Base-by-base conservation (phyloP, 2,888 invertebrate species). In the Willowsia nigromaculata region DNA sequence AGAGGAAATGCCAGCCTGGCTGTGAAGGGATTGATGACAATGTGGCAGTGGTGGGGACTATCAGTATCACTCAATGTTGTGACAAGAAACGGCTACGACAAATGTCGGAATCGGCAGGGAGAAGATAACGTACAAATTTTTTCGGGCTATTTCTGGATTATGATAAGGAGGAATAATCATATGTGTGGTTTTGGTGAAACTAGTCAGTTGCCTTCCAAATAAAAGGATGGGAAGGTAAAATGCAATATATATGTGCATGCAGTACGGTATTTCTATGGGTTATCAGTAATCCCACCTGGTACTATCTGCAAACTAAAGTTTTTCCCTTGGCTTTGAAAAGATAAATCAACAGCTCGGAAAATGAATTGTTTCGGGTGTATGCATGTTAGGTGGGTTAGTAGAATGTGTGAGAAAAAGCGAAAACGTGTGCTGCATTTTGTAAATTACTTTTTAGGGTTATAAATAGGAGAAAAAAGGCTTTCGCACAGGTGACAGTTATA, bases 221-320 rank as follows among this genome's bases (percentile, higher is more conserved):
- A 15, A 65, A 18, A 3, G 65, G 11, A 65, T 1, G 9, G 22
- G 6, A 33, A 65, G n/a, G n/a, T 33, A 22, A 33, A 27, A 15
- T n/a, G 47, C 13, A 15, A 47, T 47, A 13, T 13, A 47, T 47
- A 2, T 47, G 15, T 56, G 56, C 56, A 22, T n/a, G 18, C 18
- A 50, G 22, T 40, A 71, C 22, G 22, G 53, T 30, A 50, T 47
- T 56, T 11, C 25, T 56, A 62, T 47, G 65, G 40, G 33, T 86
- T 86, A 86, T 86, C 86, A 47, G 80, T 86, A 86, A 80, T 86
- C 78, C 80, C 86, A 86, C 86, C 86, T 86, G 86, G 65, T 68
- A 30, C 71, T 86, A 80, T 84, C 37, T 80, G 13, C 27, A 15
- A 13, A n/a, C 50, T 9, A 40, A 76, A 85, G 47, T 76, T 85